These are phyloP conservation scores for Meganola albula DNA, from an alignment of 2,888 invertebrate genomes.

Conservation along the genomic window DNA sequence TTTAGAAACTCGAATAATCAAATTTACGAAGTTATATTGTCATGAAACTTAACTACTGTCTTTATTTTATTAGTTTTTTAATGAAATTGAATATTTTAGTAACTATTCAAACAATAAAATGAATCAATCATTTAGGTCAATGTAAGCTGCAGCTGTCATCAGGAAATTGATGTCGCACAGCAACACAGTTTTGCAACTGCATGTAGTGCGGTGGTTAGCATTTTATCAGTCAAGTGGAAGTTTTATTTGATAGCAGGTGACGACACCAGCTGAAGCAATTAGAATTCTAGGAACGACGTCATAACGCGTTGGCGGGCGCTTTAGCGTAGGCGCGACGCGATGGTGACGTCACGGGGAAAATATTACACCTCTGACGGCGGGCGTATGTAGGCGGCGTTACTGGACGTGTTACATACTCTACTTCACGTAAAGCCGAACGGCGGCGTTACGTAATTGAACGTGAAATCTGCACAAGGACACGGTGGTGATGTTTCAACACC, in stretches of 20 bases:
- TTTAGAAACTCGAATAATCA: no score
- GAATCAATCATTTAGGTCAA: constrained; percentile 47
- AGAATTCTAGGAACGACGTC: constrained; percentile 54
- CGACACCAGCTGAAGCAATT: constrained; percentile 45
- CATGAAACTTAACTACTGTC: no score
- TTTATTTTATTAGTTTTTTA: neutral
- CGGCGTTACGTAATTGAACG: constrained; percentile 63
- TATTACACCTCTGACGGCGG: constrained; percentile 38
- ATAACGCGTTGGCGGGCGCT: constrained; percentile 47
- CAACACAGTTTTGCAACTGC: constrained; percentile 42
- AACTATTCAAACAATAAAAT: no score
- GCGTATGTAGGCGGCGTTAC: constrained; percentile 8
- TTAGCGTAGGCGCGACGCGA: constrained; percentile 59
- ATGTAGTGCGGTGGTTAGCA: constrained; percentile 23
- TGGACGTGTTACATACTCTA: constrained; percentile 39
- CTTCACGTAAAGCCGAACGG: constrained; percentile 54
- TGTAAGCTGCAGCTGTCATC: constrained; percentile 28
- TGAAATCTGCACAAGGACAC: constrained; percentile 71
- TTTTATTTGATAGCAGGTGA: constrained; percentile 41
- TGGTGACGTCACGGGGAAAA: constrained; percentile 68
- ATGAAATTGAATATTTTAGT: constrained; percentile 13
- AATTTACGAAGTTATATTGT: no score
- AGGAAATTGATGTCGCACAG: constrained; percentile 50
- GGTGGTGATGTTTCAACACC: constrained; percentile 54
- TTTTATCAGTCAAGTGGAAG: constrained; percentile 34